Conservation (phyloP, 1,140 invertebrate genomes). For the Hyles euphorbiae region DNA sequence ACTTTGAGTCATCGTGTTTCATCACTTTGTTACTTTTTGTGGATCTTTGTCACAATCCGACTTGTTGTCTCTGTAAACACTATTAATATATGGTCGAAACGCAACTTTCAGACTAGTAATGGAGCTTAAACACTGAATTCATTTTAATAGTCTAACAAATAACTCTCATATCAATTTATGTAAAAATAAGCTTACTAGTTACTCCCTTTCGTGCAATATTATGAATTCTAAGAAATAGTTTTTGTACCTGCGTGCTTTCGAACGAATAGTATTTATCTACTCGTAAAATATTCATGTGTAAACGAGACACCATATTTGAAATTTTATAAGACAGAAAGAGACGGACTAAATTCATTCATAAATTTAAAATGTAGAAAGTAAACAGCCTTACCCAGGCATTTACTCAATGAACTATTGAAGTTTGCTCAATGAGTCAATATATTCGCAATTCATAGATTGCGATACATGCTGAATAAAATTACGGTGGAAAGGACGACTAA, state of each 20-base stretch:
- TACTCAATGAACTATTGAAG: background rate
- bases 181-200: too few relatives aligned
- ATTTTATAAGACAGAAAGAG: conserved; percentile 13
- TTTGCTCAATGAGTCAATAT: conserved; percentile 41
- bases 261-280: background rate
- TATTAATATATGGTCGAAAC: conserved; percentile 3
- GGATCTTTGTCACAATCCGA: conserved; percentile 13
- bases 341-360: conserved; percentile 20
- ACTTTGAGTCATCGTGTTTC: conserved; percentile 18
- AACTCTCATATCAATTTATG: too few relatives aligned
- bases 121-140: too few relatives aligned
- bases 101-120: background rate
- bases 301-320: conserved; percentile 2
- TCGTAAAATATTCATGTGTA: background rate
- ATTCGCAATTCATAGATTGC: background rate
- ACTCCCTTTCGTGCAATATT: background rate
- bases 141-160: too few relatives aligned
- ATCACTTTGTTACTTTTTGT: conserved; percentile 10
- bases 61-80: conserved; percentile 23
- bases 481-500: too few relatives aligned
- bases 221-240: background rate
- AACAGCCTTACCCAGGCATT: conserved; percentile 13
- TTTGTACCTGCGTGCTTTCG: background rate
- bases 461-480: too few relatives aligned
- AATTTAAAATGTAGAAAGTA: conserved; percentile 18